Base-by-base conservation (phyloP, 2,797 vertebrate genomes). In the Fringilla coelebs region DNA sequence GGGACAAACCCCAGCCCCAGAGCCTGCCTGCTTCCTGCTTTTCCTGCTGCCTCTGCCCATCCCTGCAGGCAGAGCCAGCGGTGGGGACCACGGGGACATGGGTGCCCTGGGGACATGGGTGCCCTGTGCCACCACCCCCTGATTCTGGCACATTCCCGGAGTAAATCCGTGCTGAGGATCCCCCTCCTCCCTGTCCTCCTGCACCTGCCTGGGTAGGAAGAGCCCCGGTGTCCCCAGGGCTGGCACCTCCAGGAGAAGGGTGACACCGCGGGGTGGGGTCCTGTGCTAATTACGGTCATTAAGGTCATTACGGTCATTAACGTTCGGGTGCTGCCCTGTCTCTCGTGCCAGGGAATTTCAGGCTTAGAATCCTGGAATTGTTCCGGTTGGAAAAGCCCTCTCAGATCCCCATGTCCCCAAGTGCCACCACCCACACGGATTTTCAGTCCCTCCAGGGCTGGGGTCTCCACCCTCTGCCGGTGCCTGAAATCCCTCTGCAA, bases 81-180 rank as follows among this genome's bases (percentile, higher is more conserved):
- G 41, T 0, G 0, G 58, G 58, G 29, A 81, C 78, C 78, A 0
- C 0, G 8, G 83, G 58, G 80, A 54, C 5, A 1, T 40, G 7
- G 20, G 19, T 45, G 43, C 10, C 43, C 43, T 25, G 7, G 82
- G 55, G 82, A 55, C 5, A 1, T 40, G 13, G 2, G n/a, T 43
- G 61, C 80, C 60, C 48, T 1, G n/a, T 72, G 80, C 65, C 58
- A 46, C 76, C 46, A 10, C 40, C 72, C 25, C 38, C 67, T 21
- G 16, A 66, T 89, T 46, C 75, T n/a, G 76, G 85, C 72, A 54
- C 46, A 15, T 85, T 41, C 65, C 54, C 15, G 1, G 84, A 63
- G 76, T 24, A 22, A 76, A 12, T 11, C 3, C 0, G 25, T 31
- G 66, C 74, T 14, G 31, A 77, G 72, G 29, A 70, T 18, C 68